These are phyloP conservation scores for Drosophila orosa DNA, from an alignment of 1,140 invertebrate genomes.

Conservation along the genomic window DNA sequence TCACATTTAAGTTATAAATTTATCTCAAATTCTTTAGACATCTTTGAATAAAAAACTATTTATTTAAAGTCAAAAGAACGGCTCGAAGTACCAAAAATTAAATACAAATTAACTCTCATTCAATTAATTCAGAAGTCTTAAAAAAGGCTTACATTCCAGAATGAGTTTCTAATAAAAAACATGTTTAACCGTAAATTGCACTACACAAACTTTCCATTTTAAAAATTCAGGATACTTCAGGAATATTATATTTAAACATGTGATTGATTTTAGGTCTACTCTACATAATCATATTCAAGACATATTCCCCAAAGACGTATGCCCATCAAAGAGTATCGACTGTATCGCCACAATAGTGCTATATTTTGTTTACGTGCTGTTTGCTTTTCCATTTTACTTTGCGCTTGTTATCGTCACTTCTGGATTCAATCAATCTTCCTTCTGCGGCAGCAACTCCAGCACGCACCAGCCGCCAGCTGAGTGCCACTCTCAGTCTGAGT, in stretches of 20 bases:
- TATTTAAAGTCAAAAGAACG: too few relatives aligned
- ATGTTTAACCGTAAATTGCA: neutral
- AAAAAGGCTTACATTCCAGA: neutral
- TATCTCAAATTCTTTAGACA: too few relatives aligned
- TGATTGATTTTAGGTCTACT: neutral
- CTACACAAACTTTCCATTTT: accelerated
- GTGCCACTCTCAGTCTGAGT: slow-evolving; percentile 51
- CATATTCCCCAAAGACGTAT: too few relatives aligned
- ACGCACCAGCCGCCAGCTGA: slow-evolving; percentile 52
- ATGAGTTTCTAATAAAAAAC: neutral
- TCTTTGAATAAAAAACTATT: too few relatives aligned
- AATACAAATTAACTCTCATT: neutral
- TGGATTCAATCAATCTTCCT: slow-evolving; percentile 80
- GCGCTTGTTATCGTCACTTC: slow-evolving; percentile 79
- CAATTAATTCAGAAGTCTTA: neutral
- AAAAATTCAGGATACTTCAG: neutral
- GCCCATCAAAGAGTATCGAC: neutral
- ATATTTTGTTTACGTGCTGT: slow-evolving; percentile 66
- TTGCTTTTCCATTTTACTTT: slow-evolving; percentile 75
- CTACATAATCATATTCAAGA: too few relatives aligned
- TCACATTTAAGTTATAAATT: too few relatives aligned
- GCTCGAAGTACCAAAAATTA: neutral
- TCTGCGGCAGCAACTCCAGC: slow-evolving; percentile 58
- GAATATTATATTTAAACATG: neutral
- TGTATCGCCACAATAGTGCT: slow-evolving; percentile 58